phyloP scores from a whole-genome alignment of 2,888 invertebrate genomes.

The Amiota mariae region DNA sequence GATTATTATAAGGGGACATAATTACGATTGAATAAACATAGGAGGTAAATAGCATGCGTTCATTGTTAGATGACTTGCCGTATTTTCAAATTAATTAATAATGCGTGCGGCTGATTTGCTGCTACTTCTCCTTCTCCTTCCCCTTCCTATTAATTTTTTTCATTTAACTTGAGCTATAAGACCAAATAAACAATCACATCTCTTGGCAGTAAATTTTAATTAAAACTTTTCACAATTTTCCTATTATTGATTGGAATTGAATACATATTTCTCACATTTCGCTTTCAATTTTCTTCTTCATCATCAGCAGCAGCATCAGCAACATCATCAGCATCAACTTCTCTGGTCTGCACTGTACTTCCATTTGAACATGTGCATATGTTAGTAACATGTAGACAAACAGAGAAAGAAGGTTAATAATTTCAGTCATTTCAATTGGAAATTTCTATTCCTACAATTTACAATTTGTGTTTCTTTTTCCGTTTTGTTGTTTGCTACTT shows the following conservation, averaged over 20 bases:
- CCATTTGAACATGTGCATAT: no score
- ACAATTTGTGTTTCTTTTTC: not conserved
- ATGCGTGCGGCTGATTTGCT: constrained; percentile 21
- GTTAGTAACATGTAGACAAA: not conserved
- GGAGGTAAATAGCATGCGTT: not conserved
- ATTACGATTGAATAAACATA: no score
- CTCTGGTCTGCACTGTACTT: no score
- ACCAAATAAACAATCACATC: constrained; percentile 3
- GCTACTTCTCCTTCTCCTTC: not conserved
- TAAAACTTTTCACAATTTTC: constrained; percentile 29
- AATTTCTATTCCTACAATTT: constrained; percentile 1
- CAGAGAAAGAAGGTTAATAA: constrained; percentile 21
- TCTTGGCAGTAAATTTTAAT: constrained; percentile 23
- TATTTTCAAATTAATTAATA: constrained; percentile 9
- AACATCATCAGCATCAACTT: no score
- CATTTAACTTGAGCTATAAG: not conserved
- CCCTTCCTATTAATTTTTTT: not conserved
- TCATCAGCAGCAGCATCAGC: no score
- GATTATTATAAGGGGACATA: no score
- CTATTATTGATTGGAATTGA: not conserved
- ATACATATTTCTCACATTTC: no score
- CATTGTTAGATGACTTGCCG: no score
- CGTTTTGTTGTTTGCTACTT: not conserved
- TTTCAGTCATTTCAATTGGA: constrained; percentile 23
- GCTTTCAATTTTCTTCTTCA: no score